Base-by-base conservation (phyloP, 2,888 invertebrate species). In the Blomia tropicalis region DNA sequence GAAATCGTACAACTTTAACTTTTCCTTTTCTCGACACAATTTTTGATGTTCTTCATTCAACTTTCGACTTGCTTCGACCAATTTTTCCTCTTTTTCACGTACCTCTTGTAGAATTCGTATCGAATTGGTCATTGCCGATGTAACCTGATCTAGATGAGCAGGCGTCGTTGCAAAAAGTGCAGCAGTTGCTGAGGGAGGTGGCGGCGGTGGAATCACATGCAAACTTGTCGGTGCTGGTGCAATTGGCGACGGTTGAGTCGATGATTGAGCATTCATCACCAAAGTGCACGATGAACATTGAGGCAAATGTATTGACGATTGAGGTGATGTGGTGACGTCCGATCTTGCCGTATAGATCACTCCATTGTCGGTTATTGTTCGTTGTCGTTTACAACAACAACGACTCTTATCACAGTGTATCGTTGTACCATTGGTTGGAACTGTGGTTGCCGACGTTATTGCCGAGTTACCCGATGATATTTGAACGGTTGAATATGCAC, bases 21-120 rank as follows among this genome's bases (percentile, higher is more conserved):
- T 66, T n/a, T 68, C 67, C 4, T 69, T 68, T 63, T 72, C 71
- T 43, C 69, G 68, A 31, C 67, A 59, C 1, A 71, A 63, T 44
- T 68, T 58, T 47, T 67, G 67, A 59, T 71, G 70, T 30, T 71
- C 70, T 54, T 71, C 70, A 36, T 71, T 69, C 23, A 72, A 61
- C 41, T 70, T 70, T 51, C 69, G 60, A 31, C 69, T 64, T 44
- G 71, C 71, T 59, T 71, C 70, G 1, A 64, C 66, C 11, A 71
- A 65, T 63, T 69, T 67, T 41, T 69, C 68, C 43, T 70, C 70
- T 59, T 71, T 70, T 14, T 60, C 36, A 61, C 54, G 59, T 5
- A 66, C 60, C 44, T 63, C 47, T n/a, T 63, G 63, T 25, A 64
- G 56, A 25, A 64, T 62, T 58, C 58, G 43, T 4, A 31, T 19